phyloP scores from a whole-genome alignment of 2,797 vertebrate species.

The Podarcis lilfordi region DNA sequence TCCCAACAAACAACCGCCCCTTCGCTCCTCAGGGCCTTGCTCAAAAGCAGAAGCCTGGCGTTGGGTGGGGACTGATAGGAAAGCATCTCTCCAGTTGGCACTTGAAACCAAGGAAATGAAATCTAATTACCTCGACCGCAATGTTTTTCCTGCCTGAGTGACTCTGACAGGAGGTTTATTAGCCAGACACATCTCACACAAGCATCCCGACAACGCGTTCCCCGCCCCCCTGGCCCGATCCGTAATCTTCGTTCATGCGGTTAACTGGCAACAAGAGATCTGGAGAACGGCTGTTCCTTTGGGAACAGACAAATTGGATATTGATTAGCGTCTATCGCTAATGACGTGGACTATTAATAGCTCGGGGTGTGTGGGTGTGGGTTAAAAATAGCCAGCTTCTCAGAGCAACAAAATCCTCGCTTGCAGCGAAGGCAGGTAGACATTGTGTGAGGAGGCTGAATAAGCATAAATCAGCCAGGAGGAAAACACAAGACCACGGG shows the following conservation, averaged over 20 bases:
- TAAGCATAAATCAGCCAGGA: background rate
- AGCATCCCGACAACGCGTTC: too few relatives aligned
- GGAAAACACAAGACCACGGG: fast-evolving
- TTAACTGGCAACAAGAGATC: slow-evolving; percentile 33
- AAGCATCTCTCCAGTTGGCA: background rate
- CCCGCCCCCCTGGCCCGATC: background rate
- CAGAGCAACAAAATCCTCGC: slow-evolving; percentile 27
- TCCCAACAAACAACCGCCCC: too few relatives aligned
- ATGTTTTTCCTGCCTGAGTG: background rate
- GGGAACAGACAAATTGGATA: slow-evolving; percentile 52
- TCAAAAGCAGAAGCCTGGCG: background rate
- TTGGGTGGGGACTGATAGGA: background rate
- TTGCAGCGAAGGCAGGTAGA: background rate
- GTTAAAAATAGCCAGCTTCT: slow-evolving; percentile 66
- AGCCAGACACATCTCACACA: background rate
- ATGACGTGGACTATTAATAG: slow-evolving; percentile 56
- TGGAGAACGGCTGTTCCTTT: slow-evolving; percentile 42
- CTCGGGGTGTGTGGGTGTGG: background rate
- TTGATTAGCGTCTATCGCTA: slow-evolving; percentile 50
- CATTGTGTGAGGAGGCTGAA: background rate
- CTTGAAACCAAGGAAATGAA: slow-evolving; percentile 14
- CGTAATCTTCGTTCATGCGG: slow-evolving; percentile 10
- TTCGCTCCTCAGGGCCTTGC: too few relatives aligned
- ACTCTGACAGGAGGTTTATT: slow-evolving; percentile 11
- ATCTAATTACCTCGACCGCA: slow-evolving; percentile 14